Conservation (phyloP, 2,888 invertebrate species). For the Bombylius major region DNA sequence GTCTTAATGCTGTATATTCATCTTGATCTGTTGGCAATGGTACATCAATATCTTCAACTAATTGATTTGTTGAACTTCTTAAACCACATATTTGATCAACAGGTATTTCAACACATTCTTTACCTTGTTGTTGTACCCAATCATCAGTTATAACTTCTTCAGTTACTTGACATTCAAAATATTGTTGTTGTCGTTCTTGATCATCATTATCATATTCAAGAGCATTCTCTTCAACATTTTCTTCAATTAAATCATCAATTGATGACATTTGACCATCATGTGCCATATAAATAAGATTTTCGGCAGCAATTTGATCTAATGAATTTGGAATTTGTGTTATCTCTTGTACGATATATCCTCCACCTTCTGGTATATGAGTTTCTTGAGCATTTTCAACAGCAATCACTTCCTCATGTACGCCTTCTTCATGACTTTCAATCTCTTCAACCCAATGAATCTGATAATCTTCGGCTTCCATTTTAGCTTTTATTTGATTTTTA, state of each 20-base stretch:
- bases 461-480: constrained; percentile 21
- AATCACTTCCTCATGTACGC: constrained; percentile 11
- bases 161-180: constrained; percentile 51
- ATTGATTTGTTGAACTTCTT: constrained; percentile 33
- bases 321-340: constrained; percentile 15
- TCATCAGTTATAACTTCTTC: constrained; percentile 74
- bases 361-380: not conserved
- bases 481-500: not conserved
- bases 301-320: constrained; percentile 49
- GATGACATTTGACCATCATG: constrained; percentile 39
- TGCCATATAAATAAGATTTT: constrained; percentile 48
- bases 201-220: constrained; percentile 19
- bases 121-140: constrained; percentile 61
- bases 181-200: constrained; percentile 17
- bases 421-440: constrained; percentile 2
- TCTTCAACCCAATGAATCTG: constrained; percentile 31
- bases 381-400: constrained; percentile 6
- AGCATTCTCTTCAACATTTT: constrained; percentile 22
- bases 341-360: constrained; percentile 12
- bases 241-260: constrained; percentile 26
- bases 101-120: constrained; percentile 59
- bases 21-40: constrained; percentile 71
- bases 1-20: constrained; percentile 52
- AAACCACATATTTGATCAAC: constrained; percentile 44
- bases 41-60: constrained; percentile 56